Evolutionary conservation across 2,113 vertebrate genomes (phyloP).

Genomic region (Henicopernis longicauda): DNA sequence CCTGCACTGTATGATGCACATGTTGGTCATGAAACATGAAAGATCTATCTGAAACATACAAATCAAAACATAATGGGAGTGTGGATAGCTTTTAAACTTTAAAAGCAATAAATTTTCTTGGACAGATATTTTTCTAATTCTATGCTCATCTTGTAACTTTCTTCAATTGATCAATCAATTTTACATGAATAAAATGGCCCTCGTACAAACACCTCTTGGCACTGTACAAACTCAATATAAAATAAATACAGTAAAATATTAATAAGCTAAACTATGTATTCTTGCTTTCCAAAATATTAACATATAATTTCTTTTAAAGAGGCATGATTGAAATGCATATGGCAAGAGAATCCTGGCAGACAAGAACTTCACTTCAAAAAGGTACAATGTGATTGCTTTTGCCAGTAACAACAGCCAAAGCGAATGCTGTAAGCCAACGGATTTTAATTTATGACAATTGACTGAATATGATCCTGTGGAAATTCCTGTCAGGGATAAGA

Average conservation of each 20-base stretch:
- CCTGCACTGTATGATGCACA: background rate
- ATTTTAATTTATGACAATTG: background rate
- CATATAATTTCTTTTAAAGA: background rate
- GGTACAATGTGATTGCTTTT: background rate
- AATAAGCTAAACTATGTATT: background rate
- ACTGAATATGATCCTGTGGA: background rate
- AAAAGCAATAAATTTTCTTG: background rate
- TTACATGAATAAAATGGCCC: background rate
- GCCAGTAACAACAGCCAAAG: background rate
- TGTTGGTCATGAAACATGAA: background rate
- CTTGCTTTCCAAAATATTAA: background rate
- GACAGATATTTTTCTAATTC: background rate
- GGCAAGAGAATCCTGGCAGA: background rate
- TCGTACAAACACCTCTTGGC: background rate
- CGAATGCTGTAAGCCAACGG: background rate
- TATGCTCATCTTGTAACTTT: conserved; percentile 13
- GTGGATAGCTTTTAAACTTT: background rate
- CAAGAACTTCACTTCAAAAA: background rate
- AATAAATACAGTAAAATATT: conserved; percentile 10
- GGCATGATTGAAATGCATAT: background rate
- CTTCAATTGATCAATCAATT: background rate
- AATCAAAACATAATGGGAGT: conserved; percentile 4
- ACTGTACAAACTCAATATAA: background rate
- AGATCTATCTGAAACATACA: conserved; percentile 6
- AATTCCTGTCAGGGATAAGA: background rate